phyloP scores from a whole-genome alignment of 2,888 invertebrate species.

The Lasioglossum morio region DNA sequence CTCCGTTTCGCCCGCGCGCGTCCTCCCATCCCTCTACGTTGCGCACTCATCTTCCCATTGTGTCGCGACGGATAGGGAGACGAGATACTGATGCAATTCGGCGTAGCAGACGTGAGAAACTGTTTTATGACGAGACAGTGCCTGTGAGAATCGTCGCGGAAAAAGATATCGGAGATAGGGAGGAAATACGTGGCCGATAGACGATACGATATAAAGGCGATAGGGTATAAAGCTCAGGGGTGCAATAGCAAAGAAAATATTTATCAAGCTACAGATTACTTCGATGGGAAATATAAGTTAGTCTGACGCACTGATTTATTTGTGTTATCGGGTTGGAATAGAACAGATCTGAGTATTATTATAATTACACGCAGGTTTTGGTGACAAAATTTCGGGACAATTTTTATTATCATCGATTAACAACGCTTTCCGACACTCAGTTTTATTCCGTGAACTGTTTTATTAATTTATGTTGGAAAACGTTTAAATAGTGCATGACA shows the following conservation, averaged over 20 bases:
- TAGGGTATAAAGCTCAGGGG: not conserved
- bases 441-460: too few relatives aligned
- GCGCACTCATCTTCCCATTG: slow-evolving; percentile 19
- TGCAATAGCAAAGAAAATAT: slow-evolving; percentile 10
- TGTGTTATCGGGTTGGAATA: not conserved
- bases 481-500: too few relatives aligned
- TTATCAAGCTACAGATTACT: not conserved
- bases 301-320: not conserved
- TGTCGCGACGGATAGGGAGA: slow-evolving; percentile 11
- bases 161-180: slow-evolving; percentile 9
- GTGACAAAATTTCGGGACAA: too few relatives aligned
- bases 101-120: slow-evolving; percentile 27
- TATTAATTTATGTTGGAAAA: too few relatives aligned
- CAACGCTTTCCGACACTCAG: too few relatives aligned
- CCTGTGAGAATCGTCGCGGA: not conserved
- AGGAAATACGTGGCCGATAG: not conserved
- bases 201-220: not conserved
- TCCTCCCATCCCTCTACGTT: not conserved
- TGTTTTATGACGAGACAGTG: slow-evolving; percentile 29
- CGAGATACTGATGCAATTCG: slow-evolving; percentile 35
- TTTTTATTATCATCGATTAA: too few relatives aligned
- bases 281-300: not conserved
- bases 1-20: not conserved
- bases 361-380: not conserved
- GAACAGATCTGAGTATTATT: not conserved